A percentile compares a stretch with the other conserved stretches of the same genome.
Conservation (phyloP, 2,888 invertebrate genomes). For the Meteorus colon region DNA sequence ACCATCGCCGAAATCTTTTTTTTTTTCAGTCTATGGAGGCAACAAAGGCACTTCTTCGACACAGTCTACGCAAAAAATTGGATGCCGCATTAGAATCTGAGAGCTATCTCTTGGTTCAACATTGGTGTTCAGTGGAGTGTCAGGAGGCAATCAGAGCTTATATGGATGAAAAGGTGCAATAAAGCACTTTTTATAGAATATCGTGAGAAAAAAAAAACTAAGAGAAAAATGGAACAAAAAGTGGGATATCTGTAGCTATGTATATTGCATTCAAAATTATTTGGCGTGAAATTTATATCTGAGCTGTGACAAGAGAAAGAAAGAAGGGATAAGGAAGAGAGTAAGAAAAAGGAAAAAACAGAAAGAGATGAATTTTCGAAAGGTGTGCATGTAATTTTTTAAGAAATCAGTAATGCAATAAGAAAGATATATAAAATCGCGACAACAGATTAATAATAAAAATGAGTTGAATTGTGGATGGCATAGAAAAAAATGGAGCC, state of each 20-base stretch:
- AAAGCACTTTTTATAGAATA: constrained; percentile 38
- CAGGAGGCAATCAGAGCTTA: constrained; percentile 75
- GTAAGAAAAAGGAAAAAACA: neutral
- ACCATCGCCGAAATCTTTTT: constrained; percentile 45
- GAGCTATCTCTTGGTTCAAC: constrained; percentile 80
- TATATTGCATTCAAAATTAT: constrained; percentile 37
- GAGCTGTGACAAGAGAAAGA: constrained; percentile 21
- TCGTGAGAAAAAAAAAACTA: neutral
- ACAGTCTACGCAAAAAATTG: constrained; percentile 76
- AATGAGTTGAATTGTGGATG: neutral
- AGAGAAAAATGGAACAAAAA: constrained; percentile 11
- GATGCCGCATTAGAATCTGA: constrained; percentile 80
- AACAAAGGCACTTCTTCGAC: constrained; percentile 77
- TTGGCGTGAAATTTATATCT: constrained; percentile 13
- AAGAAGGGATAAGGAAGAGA: no score
- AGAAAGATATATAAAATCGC: neutral
- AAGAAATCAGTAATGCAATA: constrained; percentile 28
- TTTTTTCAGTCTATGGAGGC: constrained; percentile 80
- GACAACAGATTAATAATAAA: neutral
- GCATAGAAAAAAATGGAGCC: neutral
- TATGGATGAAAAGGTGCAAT: constrained; percentile 66
- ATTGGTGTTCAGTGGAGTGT: constrained; percentile 85
- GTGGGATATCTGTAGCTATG: constrained; percentile 28
- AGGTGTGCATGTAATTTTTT: constrained; percentile 19
- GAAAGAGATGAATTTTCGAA: neutral